Evolutionary conservation across 2,888 invertebrate genomes (phyloP), one percentile per base, ranked within the genome.

Genomic region (Tenthredo mesomela): DNA sequence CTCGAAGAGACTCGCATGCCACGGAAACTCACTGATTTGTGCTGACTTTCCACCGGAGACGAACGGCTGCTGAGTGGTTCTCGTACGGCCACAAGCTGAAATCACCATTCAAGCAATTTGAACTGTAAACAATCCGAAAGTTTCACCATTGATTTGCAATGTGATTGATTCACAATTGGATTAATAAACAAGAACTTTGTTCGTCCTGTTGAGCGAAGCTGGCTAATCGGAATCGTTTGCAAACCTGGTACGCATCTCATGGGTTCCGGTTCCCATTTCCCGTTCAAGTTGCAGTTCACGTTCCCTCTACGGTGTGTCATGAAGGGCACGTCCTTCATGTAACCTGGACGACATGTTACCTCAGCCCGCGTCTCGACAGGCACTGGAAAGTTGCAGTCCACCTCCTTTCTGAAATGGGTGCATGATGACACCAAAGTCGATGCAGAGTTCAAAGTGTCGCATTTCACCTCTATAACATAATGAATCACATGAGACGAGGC

Each of bases 261-360:
- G 61, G 93, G 92, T 18, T 90, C 86, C 21, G 92, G 92, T n/a
- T 89, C 89, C 93, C 93, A 93, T 58, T 90, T 67, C 40, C 93
- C 93, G 0, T 85, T 85, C 2, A 85, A 67, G 85, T 90, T 91
- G 86, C 93, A 93, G 40, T 1, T 87, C 43, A 93, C 89, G 4
- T 21, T 82, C 7, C 88, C 87, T 0, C 89, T 84, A 85, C 87
- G 88, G 1, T 71, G 67, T 15, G 88, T 87, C 6, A 88, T n/a
- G 40, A n/a, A 73, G 1, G n/a, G 21, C n/a, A 43, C 47, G 25
- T 43, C 75, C 40, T 85, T 86, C 6, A 80, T 80, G 15, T 93
- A 93, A 82, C 92, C 89, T 65, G 87, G 86, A 0, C 89, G 87
- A 77, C 93, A 93, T 0, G 61, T 47, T 10, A 93, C 65, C 18